Evolutionary conservation across 30 jellyfish, hydroid and myxozoan species (phyloP).

Genomic region (Hydractinia symbiolongicarpus): DNA sequence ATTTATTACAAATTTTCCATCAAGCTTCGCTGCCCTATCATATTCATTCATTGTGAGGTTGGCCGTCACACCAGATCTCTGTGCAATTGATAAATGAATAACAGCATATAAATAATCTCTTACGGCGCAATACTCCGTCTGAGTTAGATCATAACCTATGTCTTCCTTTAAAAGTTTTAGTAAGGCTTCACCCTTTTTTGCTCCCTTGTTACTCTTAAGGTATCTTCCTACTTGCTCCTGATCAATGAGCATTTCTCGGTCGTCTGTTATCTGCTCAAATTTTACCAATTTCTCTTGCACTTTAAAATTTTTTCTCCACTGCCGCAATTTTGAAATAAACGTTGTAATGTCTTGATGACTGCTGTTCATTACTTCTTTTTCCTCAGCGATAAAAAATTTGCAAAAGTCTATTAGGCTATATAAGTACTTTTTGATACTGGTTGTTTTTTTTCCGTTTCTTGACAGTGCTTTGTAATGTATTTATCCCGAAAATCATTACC

Average conservation of each 20-base stretch:
- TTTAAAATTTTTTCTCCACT: not conserved
- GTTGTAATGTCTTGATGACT: not conserved
- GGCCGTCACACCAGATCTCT: slow-evolving; percentile 7
- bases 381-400: not conserved
- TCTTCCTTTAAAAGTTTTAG: not conserved
- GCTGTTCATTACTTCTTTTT: not conserved
- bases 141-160: not conserved
- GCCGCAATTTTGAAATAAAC: not conserved
- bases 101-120: not conserved
- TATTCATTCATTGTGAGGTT: slow-evolving; percentile 7
- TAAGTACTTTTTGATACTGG: not conserved
- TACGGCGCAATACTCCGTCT: not conserved
- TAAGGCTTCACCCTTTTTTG: not conserved
- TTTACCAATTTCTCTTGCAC: not conserved
- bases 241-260: not conserved
- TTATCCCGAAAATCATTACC: not conserved
- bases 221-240: not conserved
- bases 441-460: not conserved
- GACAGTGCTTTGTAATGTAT: not conserved
- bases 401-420: not conserved
- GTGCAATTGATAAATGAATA: not conserved
- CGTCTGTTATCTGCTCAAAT: not conserved
- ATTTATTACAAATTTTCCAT: not conserved
- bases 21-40: not conserved
- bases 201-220: not conserved